Base-by-base conservation (phyloP, 2,797 vertebrate genomes). In the Capromys pilorides region DNA sequence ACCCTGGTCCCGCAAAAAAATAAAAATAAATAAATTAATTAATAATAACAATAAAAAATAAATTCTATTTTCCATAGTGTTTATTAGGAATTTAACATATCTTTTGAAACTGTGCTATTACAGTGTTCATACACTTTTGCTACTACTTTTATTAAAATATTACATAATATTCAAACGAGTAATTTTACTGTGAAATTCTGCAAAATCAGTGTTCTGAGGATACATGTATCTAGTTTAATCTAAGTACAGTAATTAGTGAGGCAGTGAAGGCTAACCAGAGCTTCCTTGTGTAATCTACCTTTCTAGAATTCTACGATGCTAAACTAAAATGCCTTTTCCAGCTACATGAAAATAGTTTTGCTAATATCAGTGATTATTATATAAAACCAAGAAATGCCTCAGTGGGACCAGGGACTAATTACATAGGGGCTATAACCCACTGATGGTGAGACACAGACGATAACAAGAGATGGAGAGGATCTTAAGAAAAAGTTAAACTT, bases 91-190 rank as follows among this genome's bases (percentile, higher is more conserved):
- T 82, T 77, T 59, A 82, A 39, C 8, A 14, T 59, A 26, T 86
- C 24, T 67, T 57, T 82, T 75, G 45, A 75, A 45, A 75, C 6
- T 33, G 19, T 33, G 31, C n/a, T 73, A 59, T 75, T 19, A 59
- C 82, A 54, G 64, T 45, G 45, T 45, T 45, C 45, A 45, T 45
- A n/a, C 54, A 57, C 64, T 49, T 77, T 87, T 61, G 31, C 51
- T 73, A 86, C 0, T 94, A 84, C 39, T 69, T 45, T 90, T 88
- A 21, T 93, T 88, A 75, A 93, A 93, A 75, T 73, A n/a, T 82
- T 75, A n/a, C 54, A n/a, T 54, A 82, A 64, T 21, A 2, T 54
- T 73, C 66, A 61, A 89, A 49, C 67, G 80, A 90, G 33, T 77
- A 77, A 57, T 91, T 86, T 94, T 51, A 77, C 9, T 59, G 16